phyloP scores from a whole-genome alignment of 2,113 vertebrate genomes.

The Telmatochromis brichardi region DNA sequence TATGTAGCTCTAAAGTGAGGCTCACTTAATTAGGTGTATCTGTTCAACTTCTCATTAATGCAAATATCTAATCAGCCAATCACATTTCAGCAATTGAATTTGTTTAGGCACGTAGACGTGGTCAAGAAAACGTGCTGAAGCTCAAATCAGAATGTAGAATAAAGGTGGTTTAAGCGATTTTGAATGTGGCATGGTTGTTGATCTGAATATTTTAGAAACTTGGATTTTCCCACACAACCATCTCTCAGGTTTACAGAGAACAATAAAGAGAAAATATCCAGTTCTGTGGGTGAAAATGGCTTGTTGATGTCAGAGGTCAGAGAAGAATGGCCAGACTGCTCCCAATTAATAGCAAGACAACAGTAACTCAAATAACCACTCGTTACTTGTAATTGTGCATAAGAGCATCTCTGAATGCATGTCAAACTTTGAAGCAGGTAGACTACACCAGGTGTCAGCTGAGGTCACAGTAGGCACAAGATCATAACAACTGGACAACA shows the following conservation, averaged over 20 bases:
- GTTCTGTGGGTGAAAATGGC: background rate
- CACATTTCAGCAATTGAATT: background rate
- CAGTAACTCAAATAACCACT: background rate
- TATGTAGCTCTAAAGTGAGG: background rate
- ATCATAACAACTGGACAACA: background rate
- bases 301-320: background rate
- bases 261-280: background rate
- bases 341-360: background rate
- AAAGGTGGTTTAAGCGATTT: background rate
- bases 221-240: background rate
- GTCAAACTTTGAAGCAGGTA: background rate
- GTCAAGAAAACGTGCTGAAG: background rate
- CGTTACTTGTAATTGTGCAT: background rate
- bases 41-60: background rate
- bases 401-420: background rate
- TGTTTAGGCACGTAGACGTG: background rate
- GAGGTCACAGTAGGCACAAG: background rate
- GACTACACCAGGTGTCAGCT: background rate
- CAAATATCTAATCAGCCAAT: background rate
- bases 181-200: background rate
- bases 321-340: background rate
- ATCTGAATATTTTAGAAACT: background rate
- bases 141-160: background rate
- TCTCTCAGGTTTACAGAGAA: background rate
- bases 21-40: background rate